phyloP scores from a whole-genome alignment of 92 coral and sea anemone genomes.

The Meandrina meandrites region DNA sequence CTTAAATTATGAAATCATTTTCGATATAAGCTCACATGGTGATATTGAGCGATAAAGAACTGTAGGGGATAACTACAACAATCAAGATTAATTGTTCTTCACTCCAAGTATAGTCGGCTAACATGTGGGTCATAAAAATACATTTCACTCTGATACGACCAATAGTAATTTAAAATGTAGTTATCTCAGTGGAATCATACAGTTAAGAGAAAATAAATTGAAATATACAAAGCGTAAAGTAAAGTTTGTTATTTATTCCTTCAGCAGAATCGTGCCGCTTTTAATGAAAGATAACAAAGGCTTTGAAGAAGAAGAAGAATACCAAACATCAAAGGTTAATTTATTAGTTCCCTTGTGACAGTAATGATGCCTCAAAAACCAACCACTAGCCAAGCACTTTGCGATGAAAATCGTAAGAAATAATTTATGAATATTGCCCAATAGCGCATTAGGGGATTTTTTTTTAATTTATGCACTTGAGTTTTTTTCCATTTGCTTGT shows the following conservation, averaged over 20 bases:
- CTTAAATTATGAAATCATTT: not conserved
- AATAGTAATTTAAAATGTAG: not conserved
- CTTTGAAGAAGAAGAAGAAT: not conserved
- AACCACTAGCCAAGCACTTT: not conserved
- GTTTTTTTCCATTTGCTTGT: not conserved
- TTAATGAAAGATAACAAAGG: not conserved
- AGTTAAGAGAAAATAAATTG: not conserved
- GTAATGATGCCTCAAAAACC: not conserved
- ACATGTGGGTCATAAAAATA: not conserved
- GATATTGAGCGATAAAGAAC: not conserved
- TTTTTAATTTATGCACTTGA: not conserved
- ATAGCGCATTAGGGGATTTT: not conserved
- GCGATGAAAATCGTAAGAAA: not conserved
- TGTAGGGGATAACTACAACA: not conserved
- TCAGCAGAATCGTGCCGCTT: not conserved
- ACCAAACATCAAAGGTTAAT: not conserved
- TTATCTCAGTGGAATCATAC: not conserved
- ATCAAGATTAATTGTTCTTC: not conserved
- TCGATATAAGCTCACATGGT: not conserved
- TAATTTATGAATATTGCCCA: not conserved
- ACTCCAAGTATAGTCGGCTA: not conserved
- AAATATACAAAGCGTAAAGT: not conserved
- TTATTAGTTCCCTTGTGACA: not conserved
- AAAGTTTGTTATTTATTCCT: not conserved
- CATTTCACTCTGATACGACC: not conserved